A percentile compares a stretch with the other conserved stretches of the same genome.
phyloP scores from a whole-genome alignment of 1,140 invertebrate genomes.

The Drosophila mauritiana region DNA sequence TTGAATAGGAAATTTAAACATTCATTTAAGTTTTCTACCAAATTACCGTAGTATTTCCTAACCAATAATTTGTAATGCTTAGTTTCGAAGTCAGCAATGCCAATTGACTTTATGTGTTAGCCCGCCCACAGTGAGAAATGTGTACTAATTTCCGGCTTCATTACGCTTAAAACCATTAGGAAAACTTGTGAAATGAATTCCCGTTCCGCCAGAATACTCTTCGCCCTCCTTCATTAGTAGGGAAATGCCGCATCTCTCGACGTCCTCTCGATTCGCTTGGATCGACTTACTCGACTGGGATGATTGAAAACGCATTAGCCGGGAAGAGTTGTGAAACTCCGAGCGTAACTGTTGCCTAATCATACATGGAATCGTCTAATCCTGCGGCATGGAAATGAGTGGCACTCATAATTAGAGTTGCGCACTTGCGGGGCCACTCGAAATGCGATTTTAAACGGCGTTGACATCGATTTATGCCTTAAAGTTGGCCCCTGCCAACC shows the following conservation, averaged over 20 bases:
- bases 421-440: constrained; percentile 42
- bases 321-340: neutral
- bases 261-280: constrained; percentile 7
- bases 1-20: too few species aligned
- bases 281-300: constrained; percentile 41
- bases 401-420: constrained; percentile 62
- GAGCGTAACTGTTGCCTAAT: constrained; percentile 55
- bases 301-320: constrained; percentile 50
- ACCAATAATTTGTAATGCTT: neutral
- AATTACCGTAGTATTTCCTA: too few species aligned
- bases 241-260: constrained; percentile 35
- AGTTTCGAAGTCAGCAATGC: neutral
- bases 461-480: constrained; percentile 73
- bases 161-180: constrained; percentile 75
- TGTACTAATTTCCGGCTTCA: constrained; percentile 81
- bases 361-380: constrained; percentile 39
- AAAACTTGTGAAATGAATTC: constrained; percentile 70
- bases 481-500: constrained; percentile 38
- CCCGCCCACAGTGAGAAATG: constrained; percentile 84
- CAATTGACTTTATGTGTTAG: neutral
- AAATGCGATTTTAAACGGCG: constrained; percentile 69
- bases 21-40: too few species aligned
- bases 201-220: constrained; percentile 6
- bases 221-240: constrained; percentile 51
- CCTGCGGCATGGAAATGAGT: constrained; percentile 13